Conservation (phyloP, 2,888 invertebrate genomes). For the Imbricaverruca yamaguchii region DNA sequence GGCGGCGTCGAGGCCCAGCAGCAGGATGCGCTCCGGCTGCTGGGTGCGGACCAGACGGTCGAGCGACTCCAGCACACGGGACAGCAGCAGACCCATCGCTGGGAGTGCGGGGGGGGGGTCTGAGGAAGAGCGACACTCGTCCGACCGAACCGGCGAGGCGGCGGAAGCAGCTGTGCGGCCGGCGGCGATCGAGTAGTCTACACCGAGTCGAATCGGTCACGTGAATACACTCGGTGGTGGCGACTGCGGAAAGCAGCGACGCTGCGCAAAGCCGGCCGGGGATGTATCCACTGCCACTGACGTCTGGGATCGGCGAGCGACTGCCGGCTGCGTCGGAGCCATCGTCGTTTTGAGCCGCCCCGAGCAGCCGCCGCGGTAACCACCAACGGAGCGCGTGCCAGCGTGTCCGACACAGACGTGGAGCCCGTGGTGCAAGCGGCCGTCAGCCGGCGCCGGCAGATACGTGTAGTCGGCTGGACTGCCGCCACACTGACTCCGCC, state of each 20-base stretch:
- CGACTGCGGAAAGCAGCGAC: too few species aligned
- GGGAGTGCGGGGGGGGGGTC: background rate
- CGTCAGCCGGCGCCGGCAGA: background rate
- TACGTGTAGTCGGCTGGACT: too few species aligned
- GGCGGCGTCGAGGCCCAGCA: slow-evolving; percentile 15
- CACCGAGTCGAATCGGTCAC: background rate
- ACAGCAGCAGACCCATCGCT: slow-evolving; percentile 12
- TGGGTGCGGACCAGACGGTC: background rate
- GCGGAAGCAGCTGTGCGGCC: background rate
- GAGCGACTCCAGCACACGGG: background rate
- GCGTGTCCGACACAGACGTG: background rate
- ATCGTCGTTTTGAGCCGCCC: background rate
- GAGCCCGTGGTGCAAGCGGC: background rate
- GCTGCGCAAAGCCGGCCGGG: too few species aligned
- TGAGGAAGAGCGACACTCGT: too few species aligned
- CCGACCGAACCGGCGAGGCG: background rate
- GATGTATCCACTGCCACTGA: too few species aligned
- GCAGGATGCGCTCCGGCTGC: background rate
- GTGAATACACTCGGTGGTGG: too few species aligned
- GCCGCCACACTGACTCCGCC: too few species aligned
- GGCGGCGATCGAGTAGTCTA: background rate
- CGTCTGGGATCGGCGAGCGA: background rate
- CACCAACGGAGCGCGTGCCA: background rate
- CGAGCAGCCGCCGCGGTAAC: background rate
- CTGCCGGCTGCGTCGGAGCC: background rate